Evolutionary conservation across 1,140 invertebrate species (phyloP).

Genomic region (Lamellibrachia luymesi): DNA sequence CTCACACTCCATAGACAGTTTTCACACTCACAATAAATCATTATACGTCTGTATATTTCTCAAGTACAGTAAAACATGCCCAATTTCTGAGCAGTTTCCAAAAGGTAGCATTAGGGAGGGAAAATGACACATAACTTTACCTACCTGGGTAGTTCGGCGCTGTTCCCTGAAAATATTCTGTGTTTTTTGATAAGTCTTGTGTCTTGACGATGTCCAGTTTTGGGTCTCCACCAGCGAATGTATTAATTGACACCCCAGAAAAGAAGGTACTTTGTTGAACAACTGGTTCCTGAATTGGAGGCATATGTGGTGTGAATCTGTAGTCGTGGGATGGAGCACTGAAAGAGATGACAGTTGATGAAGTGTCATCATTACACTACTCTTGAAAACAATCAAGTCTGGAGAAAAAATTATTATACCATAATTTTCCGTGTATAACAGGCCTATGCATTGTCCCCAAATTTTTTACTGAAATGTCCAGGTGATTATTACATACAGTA

Average conservation of each 20-base stretch:
- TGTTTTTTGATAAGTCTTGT: not conserved
- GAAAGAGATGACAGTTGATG: not conserved
- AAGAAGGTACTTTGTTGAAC: not conserved
- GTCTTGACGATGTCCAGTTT: not conserved
- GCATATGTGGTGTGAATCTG: not conserved
- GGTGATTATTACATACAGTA: too few relatives aligned
- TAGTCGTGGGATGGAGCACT: not conserved
- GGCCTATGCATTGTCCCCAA: too few relatives aligned
- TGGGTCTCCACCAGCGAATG: not conserved
- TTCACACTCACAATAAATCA: too few relatives aligned
- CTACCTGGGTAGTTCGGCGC: slow-evolving; percentile 24
- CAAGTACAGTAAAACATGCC: too few relatives aligned
- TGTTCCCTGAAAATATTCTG: not conserved
- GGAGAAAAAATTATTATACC: too few relatives aligned
- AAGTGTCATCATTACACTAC: not conserved
- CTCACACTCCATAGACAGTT: too few relatives aligned
- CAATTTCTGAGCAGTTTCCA: too few relatives aligned
- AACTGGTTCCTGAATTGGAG: not conserved
- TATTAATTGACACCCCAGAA: not conserved
- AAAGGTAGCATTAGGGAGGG: not conserved
- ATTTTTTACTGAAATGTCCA: too few relatives aligned
- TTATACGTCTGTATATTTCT: too few relatives aligned
- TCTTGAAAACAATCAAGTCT: too few relatives aligned
- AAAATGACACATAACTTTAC: slow-evolving; percentile 22
- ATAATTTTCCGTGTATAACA: too few relatives aligned